phyloP scores from a whole-genome alignment of 2,797 vertebrate genomes.

The Ispidina picta region DNA sequence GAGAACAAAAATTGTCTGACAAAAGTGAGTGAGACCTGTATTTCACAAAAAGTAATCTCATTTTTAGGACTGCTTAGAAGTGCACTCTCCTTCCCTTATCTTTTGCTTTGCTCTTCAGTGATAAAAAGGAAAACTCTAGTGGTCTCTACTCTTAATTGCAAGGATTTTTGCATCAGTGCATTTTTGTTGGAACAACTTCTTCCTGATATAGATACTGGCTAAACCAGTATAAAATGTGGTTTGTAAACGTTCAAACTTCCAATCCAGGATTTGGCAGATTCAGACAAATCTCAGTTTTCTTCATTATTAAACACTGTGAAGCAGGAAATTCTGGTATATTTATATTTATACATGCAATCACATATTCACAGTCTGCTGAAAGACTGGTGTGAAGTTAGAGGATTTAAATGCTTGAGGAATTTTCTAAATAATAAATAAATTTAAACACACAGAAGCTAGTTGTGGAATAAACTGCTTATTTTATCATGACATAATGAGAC shows the following conservation, averaged over 20 bases:
- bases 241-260: background rate
- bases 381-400: background rate
- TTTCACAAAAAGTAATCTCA: background rate
- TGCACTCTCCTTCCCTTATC: slow-evolving; percentile 29
- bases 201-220: background rate
- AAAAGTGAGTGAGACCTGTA: slow-evolving; percentile 41
- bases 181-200: background rate
- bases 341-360: background rate
- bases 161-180: background rate
- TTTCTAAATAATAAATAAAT: background rate
- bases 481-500: slow-evolving; percentile 31
- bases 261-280: background rate
- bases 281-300: background rate
- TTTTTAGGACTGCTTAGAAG: background rate
- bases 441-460: background rate
- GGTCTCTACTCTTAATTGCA: slow-evolving; percentile 27
- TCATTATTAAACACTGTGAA: background rate
- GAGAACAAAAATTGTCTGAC: background rate
- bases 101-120: background rate
- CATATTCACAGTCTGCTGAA: background rate
- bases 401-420: background rate
- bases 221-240: background rate
- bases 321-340: background rate
- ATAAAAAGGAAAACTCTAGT: background rate
- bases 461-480: slow-evolving; percentile 33